phyloP scores from a whole-genome alignment of 2,888 invertebrate species.

The Xylocampa areola region DNA sequence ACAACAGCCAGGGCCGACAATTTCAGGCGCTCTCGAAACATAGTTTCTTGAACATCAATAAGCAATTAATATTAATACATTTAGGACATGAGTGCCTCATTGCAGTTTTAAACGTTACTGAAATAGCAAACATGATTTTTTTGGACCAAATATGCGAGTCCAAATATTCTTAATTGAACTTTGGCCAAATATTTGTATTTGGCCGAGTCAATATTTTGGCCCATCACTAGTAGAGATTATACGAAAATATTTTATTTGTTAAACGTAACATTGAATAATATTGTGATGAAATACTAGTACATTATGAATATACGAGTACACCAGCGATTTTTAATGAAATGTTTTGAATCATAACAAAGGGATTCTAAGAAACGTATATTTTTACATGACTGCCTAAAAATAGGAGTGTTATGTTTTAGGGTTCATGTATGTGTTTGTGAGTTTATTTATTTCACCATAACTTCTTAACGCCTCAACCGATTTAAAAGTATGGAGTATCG shows the following conservation, averaged over 20 bases:
- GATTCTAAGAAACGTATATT: background rate
- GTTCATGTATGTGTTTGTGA: too few species aligned
- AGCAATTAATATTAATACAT: too few species aligned
- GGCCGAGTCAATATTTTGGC: background rate
- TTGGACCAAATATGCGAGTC: background rate
- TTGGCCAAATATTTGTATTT: background rate
- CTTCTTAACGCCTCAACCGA: too few species aligned
- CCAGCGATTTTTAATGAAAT: constrained; percentile 4
- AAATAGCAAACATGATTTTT: background rate
- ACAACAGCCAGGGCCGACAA: too few species aligned
- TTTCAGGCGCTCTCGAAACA: too few species aligned
- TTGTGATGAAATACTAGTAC: background rate
- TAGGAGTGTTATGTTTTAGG: too few species aligned
- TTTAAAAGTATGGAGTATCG: too few species aligned
- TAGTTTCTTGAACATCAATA: too few species aligned
- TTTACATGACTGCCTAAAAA: too few species aligned
- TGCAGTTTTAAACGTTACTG: too few species aligned
- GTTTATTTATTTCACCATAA: too few species aligned
- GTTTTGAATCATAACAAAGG: background rate
- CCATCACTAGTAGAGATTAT: background rate
- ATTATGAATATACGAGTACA: background rate
- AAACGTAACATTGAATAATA: background rate
- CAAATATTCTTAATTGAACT: background rate
- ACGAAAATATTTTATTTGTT: background rate
- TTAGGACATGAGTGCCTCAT: too few species aligned